Evolutionary conservation across 2,113 vertebrate genomes (phyloP).

Genomic region (Ptychochromis oligacanthus): DNA sequence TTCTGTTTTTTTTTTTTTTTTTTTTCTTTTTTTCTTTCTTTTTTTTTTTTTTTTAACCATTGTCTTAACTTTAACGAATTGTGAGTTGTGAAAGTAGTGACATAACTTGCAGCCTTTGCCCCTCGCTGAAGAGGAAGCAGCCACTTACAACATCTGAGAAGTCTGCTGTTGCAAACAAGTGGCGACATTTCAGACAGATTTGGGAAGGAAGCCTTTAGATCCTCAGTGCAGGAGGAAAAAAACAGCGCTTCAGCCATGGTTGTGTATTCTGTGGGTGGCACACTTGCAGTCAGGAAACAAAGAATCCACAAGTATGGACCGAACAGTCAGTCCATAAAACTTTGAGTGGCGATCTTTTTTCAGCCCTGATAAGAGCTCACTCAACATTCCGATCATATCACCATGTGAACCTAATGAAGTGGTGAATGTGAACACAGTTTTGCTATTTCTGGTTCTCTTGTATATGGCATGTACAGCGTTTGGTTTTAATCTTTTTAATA

Average conservation of each 20-base stretch:
- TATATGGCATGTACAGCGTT: neutral
- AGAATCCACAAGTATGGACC: rapidly evolving
- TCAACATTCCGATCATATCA: neutral
- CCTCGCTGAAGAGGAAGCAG: neutral
- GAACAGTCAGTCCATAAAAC: neutral
- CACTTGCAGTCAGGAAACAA: neutral
- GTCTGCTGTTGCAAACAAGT: neutral
- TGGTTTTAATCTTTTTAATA: neutral
- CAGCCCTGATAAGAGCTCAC: neutral
- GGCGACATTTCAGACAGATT: rapidly evolving
- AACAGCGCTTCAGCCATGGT: neutral
- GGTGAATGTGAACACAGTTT: neutral
- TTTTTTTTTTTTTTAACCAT: too few relatives aligned
- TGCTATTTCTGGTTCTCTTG: neutral
- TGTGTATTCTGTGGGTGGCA: neutral
- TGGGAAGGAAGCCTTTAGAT: too few relatives aligned
- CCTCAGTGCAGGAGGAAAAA: neutral
- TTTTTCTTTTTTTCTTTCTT: too few relatives aligned
- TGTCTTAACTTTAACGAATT: neutral
- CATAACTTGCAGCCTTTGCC: neutral
- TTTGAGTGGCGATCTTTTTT: neutral
- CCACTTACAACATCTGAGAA: neutral
- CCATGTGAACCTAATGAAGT: neutral
- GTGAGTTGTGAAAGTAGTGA: neutral
- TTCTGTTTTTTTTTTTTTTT: neutral